These are phyloP conservation scores for Cettia cetti DNA, from an alignment of 2,113 vertebrate genomes.

Conservation along the genomic window DNA sequence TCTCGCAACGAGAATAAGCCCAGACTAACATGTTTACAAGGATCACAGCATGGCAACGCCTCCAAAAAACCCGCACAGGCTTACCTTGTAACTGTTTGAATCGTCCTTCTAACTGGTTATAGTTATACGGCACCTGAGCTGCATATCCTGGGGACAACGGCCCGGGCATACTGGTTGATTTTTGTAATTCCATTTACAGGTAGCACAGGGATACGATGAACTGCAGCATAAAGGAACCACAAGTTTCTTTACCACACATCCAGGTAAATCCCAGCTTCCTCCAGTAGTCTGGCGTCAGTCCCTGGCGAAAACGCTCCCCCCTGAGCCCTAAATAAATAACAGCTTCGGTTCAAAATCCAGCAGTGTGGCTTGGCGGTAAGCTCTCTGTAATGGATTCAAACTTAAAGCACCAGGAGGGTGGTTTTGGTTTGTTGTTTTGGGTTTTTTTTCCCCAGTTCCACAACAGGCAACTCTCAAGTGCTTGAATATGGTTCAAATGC, in stretches of 20 bases:
- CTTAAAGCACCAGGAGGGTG: conserved; percentile 38
- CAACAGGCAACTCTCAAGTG: neutral
- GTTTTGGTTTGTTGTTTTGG: neutral
- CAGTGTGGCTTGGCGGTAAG: neutral
- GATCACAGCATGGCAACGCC: conserved; percentile 45
- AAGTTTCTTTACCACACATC: conserved; percentile 51
- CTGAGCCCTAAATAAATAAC: conserved; percentile 31
- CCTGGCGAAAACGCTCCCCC: neutral
- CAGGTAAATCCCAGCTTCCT: conserved; percentile 60
- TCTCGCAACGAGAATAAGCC: neutral
- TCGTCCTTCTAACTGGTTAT: conserved; percentile 89
- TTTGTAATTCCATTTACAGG: conserved; percentile 84
- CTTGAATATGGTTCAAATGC: neutral
- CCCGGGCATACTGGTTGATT: conserved; percentile 78
- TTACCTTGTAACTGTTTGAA: conserved; percentile 98
- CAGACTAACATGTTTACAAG: neutral
- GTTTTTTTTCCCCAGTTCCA: neutral
- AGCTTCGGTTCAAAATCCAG: conserved; percentile 61
- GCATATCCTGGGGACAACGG: conserved; percentile 80
- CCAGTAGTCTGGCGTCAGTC: neutral
- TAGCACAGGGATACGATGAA: neutral
- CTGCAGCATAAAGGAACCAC: conserved; percentile 50
- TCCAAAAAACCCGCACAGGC: neutral
- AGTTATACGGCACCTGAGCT: conserved; percentile 81
- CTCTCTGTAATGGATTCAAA: conserved; percentile 27